Percentiles rank a stretch among this genome's conserved stretches.
These are phyloP conservation scores for Drosophila carrolli DNA, from an alignment of 1,140 invertebrate species.

Conservation along the genomic window DNA sequence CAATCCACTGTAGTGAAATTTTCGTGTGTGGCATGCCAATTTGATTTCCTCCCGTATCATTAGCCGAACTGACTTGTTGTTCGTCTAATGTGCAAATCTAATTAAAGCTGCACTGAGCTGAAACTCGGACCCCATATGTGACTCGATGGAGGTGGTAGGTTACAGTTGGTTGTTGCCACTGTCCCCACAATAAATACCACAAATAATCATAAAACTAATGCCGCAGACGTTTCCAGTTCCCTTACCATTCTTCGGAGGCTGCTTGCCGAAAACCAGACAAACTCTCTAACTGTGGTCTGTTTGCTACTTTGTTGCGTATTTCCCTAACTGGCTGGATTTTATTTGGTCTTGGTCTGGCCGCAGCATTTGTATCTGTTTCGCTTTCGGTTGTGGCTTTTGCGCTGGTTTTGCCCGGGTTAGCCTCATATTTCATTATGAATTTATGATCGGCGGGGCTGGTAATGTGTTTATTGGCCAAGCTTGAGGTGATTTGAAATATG, in stretches of 20 bases:
- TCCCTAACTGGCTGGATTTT: constrained; percentile 31
- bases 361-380: constrained; percentile 43
- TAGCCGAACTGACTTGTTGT: constrained; percentile 43
- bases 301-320: constrained; percentile 39
- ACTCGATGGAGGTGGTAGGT: not conserved
- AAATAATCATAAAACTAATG: constrained; percentile 83
- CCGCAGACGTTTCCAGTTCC: constrained; percentile 49
- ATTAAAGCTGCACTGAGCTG: constrained; percentile 68
- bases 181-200: constrained; percentile 67
- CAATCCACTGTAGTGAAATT: constrained; percentile 9
- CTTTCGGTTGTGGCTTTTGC: constrained; percentile 23
- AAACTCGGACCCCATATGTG: constrained; percentile 54
- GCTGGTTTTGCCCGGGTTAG: constrained; percentile 30
- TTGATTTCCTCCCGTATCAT: constrained; percentile 49
- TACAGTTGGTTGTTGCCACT: constrained; percentile 50
- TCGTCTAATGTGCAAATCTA: constrained; percentile 76
- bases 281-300: constrained; percentile 22
- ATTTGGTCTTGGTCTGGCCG: constrained; percentile 14
- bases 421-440: constrained; percentile 77
- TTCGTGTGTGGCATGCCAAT: constrained; percentile 64
- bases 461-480: constrained; percentile 78
- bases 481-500: constrained; percentile 50
- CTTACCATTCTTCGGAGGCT: constrained; percentile 14
- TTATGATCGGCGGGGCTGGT: constrained; percentile 66
- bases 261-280: constrained; percentile 47